These are phyloP conservation scores for Desmophyllum pertusum DNA, from an alignment of 92 coral and sea anemone genomes.

Conservation along the genomic window DNA sequence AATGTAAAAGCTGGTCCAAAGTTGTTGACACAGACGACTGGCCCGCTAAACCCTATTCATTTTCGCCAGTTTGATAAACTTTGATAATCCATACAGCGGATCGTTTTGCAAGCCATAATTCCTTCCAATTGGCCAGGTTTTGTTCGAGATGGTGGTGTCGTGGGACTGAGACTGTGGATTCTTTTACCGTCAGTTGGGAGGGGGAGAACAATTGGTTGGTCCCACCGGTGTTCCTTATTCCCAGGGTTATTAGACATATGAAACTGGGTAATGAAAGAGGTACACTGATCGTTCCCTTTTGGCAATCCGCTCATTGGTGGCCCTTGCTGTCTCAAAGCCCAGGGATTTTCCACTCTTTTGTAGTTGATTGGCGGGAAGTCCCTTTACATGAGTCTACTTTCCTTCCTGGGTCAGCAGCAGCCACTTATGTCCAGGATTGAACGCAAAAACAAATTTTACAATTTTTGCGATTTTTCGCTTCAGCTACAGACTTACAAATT, in stretches of 20 bases:
- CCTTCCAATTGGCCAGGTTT: conserved; percentile 54
- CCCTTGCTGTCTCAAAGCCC: conserved; percentile 23
- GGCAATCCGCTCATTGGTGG: conserved; percentile 59
- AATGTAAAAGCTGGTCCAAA: conserved; percentile 66
- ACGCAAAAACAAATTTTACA: too few species aligned
- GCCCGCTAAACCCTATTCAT: conserved; percentile 51
- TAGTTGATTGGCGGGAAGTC: conserved; percentile 37
- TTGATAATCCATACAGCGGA: conserved; percentile 48
- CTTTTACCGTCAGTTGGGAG: conserved; percentile 62
- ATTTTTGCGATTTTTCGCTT: too few species aligned
- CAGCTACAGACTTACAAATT: too few species aligned
- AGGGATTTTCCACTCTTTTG: conserved; percentile 30
- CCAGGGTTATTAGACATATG: conserved; percentile 45
- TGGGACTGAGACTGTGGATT: conserved; percentile 62
- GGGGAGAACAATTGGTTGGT: conserved; percentile 73
- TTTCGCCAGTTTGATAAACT: conserved; percentile 47
- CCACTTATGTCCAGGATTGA: too few species aligned
- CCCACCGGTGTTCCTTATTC: conserved; percentile 55
- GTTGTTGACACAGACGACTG: conserved; percentile 63
- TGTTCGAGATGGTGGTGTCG: conserved; percentile 61
- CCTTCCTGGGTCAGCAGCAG: conserved; percentile 50
- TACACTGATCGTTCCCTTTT: conserved; percentile 36
- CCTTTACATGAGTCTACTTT: conserved; percentile 49
- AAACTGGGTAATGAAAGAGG: conserved; percentile 18
- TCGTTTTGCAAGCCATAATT: conserved; percentile 48